Evolutionary conservation across 2,888 invertebrate genomes (phyloP).

Genomic region (Sussaba pulchella): DNA sequence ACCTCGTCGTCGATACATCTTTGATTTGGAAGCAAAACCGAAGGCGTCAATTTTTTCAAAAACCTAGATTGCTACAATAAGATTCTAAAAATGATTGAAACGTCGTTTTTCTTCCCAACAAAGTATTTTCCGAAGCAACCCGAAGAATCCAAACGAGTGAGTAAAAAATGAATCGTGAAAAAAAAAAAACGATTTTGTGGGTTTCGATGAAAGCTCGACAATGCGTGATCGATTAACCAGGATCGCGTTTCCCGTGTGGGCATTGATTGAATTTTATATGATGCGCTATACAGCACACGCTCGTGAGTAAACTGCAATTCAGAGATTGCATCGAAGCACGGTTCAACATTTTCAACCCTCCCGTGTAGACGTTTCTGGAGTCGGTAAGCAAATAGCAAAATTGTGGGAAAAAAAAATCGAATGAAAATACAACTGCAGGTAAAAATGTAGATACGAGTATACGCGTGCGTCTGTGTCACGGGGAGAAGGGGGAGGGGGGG

Average conservation of each 20-base stretch:
- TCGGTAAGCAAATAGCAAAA: slow-evolving; percentile 43
- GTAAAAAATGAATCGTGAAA: background rate
- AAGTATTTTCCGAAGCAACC: background rate
- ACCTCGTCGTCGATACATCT: too few species aligned
- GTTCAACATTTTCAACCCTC: slow-evolving; percentile 53
- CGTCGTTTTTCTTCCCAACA: too few species aligned
- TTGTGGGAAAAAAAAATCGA: slow-evolving; percentile 23
- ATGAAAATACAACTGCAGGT: slow-evolving; percentile 35
- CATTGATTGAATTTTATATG: slow-evolving; percentile 68
- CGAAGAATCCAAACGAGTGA: background rate
- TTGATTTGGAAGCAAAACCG: too few species aligned
- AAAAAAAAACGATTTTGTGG: slow-evolving; percentile 20
- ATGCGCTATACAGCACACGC: slow-evolving; percentile 14
- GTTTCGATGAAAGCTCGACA: slow-evolving; percentile 41
- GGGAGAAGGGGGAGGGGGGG: background rate
- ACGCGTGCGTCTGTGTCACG: too few species aligned
- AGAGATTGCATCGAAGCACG: slow-evolving; percentile 63
- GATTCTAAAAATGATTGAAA: too few species aligned
- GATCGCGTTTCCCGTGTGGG: slow-evolving; percentile 46
- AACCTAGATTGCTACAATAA: too few species aligned
- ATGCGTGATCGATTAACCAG: slow-evolving; percentile 50
- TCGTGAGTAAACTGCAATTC: slow-evolving; percentile 49
- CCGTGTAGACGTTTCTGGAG: background rate
- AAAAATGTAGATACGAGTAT: background rate
- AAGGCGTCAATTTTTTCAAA: too few species aligned